Percentiles rank a stretch among this genome's conserved stretches.
Evolutionary conservation across 1,140 invertebrate genomes (phyloP).

Genomic region (Drosophila asahinai): DNA sequence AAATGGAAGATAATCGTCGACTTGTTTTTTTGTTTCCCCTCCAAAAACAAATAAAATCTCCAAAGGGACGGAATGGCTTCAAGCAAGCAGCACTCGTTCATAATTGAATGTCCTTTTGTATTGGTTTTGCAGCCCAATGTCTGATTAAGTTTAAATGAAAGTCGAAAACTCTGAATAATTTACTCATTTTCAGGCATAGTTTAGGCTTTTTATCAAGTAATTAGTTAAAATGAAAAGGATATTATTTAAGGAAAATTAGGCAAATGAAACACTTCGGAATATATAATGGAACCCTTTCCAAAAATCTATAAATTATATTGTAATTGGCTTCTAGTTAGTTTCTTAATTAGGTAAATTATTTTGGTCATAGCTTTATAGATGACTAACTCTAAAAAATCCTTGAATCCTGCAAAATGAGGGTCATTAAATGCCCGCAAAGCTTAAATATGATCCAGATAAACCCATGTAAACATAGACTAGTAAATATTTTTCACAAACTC

Average conservation of each 20-base stretch:
- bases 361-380: not conserved
- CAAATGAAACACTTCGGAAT: too few species aligned
- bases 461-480: not conserved
- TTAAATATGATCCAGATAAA: not conserved
- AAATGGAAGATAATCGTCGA: constrained; percentile 45
- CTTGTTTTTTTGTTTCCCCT: constrained; percentile 8
- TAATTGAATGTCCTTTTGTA: constrained; percentile 20
- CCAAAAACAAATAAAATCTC: constrained; percentile 23
- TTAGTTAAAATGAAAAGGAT: not conserved
- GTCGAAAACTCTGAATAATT: not conserved
- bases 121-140: not conserved
- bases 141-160: constrained; percentile 11
- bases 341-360: not conserved
- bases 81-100: constrained; percentile 5
- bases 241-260: too few species aligned
- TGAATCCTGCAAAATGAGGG: not conserved
- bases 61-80: constrained; percentile 2
- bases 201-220: not conserved
- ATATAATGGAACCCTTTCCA: too few species aligned
- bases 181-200: not conserved
- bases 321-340: not conserved
- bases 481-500: not conserved
- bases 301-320: too few species aligned
- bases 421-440: not conserved
- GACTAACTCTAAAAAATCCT: not conserved